These are phyloP conservation scores for Chaetura pelagica DNA, from an alignment of 2,113 vertebrate genomes.

Conservation along the genomic window DNA sequence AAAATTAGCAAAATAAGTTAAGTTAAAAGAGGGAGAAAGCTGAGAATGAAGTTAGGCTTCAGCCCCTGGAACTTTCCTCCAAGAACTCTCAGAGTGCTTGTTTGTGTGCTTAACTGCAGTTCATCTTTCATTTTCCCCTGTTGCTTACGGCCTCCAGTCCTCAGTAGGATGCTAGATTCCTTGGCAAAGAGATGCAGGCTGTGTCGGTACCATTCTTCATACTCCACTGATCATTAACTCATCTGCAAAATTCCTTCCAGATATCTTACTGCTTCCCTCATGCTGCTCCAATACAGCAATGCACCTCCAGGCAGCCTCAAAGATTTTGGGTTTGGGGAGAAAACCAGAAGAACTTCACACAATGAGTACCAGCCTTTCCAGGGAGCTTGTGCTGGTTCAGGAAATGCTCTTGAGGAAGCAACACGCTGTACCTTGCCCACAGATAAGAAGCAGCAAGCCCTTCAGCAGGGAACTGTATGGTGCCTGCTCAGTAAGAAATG, in stretches of 20 bases:
- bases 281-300: background rate
- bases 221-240: slow-evolving; percentile 68
- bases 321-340: background rate
- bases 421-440: background rate
- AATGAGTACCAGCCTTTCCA: background rate
- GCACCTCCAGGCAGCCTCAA: background rate
- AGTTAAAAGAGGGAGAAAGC: background rate
- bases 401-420: background rate
- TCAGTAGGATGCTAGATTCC: slow-evolving; percentile 47
- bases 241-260: slow-evolving; percentile 59
- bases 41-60: background rate
- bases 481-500: background rate
- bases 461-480: background rate
- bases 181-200: slow-evolving; percentile 46
- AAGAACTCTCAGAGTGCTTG: background rate
- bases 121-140: slow-evolving; percentile 18
- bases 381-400: background rate
- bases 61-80: slow-evolving; percentile 1
- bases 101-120: slow-evolving; percentile 30
- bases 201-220: slow-evolving; percentile 29
- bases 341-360: background rate
- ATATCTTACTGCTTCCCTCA: slow-evolving; percentile 22
- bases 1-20: slow-evolving; percentile 31
- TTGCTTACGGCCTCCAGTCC: slow-evolving; percentile 55
- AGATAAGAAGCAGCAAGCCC: slow-evolving; percentile 29